phyloP scores from a whole-genome alignment of 2,113 vertebrate species.

The Caloenas nicobarica region DNA sequence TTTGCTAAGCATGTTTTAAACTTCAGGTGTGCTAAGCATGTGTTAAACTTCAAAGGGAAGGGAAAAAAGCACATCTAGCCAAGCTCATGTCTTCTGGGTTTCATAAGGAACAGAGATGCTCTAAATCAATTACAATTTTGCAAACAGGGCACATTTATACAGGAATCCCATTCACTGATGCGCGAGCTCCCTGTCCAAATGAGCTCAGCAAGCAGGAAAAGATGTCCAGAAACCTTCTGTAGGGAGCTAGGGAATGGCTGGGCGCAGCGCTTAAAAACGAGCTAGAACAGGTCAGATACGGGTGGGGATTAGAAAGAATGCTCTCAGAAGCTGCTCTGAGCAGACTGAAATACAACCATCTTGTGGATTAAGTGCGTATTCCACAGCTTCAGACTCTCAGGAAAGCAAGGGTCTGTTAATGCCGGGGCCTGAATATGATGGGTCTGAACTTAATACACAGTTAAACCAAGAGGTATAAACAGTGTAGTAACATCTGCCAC shows the following conservation, averaged over 20 bases:
- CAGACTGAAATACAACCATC: neutral
- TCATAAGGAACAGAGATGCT: neutral
- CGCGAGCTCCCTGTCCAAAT: neutral
- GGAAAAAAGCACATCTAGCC: neutral
- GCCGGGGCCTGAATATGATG: neutral
- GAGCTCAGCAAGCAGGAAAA: neutral
- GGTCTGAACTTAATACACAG: neutral
- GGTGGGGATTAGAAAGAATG: slow-evolving; percentile 62
- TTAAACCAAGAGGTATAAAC: neutral
- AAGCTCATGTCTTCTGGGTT: neutral
- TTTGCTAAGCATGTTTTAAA: neutral
- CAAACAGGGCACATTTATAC: neutral
- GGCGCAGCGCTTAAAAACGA: slow-evolving; percentile 42
- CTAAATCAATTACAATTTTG: slow-evolving; percentile 4
- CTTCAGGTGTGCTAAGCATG: neutral
- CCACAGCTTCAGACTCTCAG: neutral
- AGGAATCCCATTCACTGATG: neutral
- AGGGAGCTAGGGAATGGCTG: slow-evolving; percentile 14
- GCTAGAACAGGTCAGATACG: slow-evolving; percentile 49
- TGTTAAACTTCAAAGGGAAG: slow-evolving; percentile 12
- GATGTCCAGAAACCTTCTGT: slow-evolving; percentile 16
- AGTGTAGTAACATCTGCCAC: neutral
- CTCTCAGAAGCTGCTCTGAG: neutral
- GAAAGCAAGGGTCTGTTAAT: neutral
- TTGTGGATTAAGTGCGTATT: neutral